Evolutionary conservation across 2,888 invertebrate genomes (phyloP), one percentile per base, ranked within the genome.

Genomic region (Allophyes oxyacanthae): DNA sequence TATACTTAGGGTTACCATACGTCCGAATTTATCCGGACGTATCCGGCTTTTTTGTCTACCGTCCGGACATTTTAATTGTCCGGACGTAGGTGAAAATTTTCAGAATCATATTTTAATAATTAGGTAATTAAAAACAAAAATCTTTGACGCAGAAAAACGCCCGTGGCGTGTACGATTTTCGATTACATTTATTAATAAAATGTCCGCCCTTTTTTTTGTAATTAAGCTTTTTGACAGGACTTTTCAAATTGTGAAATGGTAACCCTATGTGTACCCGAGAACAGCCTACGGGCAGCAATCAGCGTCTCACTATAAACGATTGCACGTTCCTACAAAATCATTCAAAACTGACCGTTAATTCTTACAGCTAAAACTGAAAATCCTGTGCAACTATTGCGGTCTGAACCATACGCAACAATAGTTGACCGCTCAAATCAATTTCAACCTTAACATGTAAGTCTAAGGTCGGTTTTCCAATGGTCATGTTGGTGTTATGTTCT

Each of bases 211-310:
- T n/a, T n/a, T n/a, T n/a, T n/a, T n/a, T n/a, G n/a, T n/a, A n/a
- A n/a, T n/a, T n/a, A n/a, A n/a, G n/a, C n/a, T n/a, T n/a, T n/a
- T n/a, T n/a, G n/a, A n/a, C n/a, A n/a, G n/a, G n/a, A n/a, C n/a
- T n/a, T n/a, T n/a, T n/a, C n/a, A n/a, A n/a, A n/a, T n/a, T n/a
- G n/a, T n/a, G n/a, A n/a, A n/a, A n/a, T n/a, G n/a, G n/a, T n/a
- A n/a, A n/a, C n/a, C n/a, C n/a, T n/a, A n/a, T n/a, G n/a, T 28
- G 28, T 28, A 28, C 28, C 28, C 70, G 75, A 76, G 83, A 78
- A 81, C 75, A 69, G 84, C 87, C 84, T 81, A 75, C 75, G 77
- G 84, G 64, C 78, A 76, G 72, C 78, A 79, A 84, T 85, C 83
- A 78, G 63, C 77, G 76, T 73, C 75, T 74, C 58, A 66, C 45